Evolutionary conservation across 2,113 vertebrate species (phyloP).

Genomic region (Heterocephalus glaber): DNA sequence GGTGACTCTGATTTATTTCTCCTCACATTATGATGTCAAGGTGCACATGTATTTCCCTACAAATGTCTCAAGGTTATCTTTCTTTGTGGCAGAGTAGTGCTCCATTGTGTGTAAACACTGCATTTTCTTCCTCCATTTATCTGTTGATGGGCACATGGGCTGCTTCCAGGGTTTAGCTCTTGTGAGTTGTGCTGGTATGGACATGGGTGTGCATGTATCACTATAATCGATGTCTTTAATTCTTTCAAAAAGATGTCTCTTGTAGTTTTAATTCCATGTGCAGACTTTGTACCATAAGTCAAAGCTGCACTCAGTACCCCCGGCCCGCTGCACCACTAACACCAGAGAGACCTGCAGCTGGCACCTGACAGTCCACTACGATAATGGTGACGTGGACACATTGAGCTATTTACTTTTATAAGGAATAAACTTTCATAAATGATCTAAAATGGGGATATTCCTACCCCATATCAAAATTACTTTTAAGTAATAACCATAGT

Average conservation of each 20-base stretch:
- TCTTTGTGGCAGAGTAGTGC: neutral
- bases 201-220: neutral
- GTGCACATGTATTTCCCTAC: neutral
- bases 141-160: neutral
- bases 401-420: neutral
- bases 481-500: neutral
- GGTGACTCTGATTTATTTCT: neutral
- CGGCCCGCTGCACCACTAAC: neutral
- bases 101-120: neutral
- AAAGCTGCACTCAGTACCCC: neutral
- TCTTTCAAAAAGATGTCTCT: neutral
- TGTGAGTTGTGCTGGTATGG: neutral
- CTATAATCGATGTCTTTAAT: neutral
- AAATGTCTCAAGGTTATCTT: neutral
- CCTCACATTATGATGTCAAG: too few species aligned
- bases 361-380: neutral
- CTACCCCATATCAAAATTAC: neutral
- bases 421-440: neutral
- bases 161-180: neutral
- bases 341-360: neutral
- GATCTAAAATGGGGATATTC: neutral
- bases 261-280: neutral
- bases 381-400: neutral
- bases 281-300: neutral
- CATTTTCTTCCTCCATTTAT: neutral